phyloP scores from a whole-genome alignment of 2,113 vertebrate species.

The Microcebus jonahi region DNA sequence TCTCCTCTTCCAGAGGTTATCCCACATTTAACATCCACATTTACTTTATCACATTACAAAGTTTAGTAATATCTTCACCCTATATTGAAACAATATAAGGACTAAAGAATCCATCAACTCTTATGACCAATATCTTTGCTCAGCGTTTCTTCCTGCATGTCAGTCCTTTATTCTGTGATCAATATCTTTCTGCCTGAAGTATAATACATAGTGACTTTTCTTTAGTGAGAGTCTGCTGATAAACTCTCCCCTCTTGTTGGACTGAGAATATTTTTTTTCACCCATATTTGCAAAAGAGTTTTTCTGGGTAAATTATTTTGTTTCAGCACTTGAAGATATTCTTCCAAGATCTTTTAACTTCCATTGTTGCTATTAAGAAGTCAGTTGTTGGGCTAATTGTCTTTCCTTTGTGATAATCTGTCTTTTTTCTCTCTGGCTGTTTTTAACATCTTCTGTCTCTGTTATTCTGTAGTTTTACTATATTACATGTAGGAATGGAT shows the following conservation, averaged over 20 bases:
- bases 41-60: background rate
- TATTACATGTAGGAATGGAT: background rate
- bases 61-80: background rate
- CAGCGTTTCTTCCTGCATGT: background rate
- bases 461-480: background rate
- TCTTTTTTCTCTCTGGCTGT: background rate
- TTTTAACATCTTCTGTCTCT: background rate
- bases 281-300: background rate
- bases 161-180: background rate
- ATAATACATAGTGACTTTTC: background rate
- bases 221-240: background rate
- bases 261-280: background rate
- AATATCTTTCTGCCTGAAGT: background rate
- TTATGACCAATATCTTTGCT: background rate
- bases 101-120: background rate
- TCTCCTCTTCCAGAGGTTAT: background rate
- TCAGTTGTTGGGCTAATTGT: background rate
- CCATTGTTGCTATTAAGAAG: background rate
- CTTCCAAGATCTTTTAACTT: background rate
- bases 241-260: background rate
- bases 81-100: background rate
- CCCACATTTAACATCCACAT: background rate
- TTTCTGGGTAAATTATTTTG: background rate
- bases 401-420: background rate
- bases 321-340: background rate